These are phyloP conservation scores for Sympetrum striolatum DNA, from an alignment of 2,888 invertebrate species.

Conservation along the genomic window DNA sequence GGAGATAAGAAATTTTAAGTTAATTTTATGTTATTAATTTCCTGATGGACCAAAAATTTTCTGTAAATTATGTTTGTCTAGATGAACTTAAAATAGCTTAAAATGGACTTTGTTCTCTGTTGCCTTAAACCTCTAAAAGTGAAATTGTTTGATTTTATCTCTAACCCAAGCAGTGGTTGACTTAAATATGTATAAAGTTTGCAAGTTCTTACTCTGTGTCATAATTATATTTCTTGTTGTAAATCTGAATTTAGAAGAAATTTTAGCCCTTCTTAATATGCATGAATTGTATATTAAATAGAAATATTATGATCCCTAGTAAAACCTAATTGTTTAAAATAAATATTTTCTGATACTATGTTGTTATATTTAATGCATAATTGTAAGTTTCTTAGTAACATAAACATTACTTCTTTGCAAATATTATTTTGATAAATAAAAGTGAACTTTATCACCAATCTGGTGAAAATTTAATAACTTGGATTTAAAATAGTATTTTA, in stretches of 20 bases:
- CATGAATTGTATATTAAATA: not conserved
- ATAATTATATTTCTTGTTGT: not conserved
- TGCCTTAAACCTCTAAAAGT: not conserved
- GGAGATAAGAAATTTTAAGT: not conserved
- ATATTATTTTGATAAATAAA: not conserved
- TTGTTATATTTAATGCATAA: not conserved
- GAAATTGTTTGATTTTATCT: not conserved
- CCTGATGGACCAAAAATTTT: conserved; percentile 19
- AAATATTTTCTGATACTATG: conserved; percentile 15
- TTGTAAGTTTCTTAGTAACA: not conserved
- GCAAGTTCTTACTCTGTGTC: not conserved
- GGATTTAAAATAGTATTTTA: too few relatives aligned
- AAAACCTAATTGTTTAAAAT: conserved; percentile 20
- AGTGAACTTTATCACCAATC: too few relatives aligned
- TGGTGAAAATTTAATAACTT: too few relatives aligned
- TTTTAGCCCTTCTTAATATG: not conserved
- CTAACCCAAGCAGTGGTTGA: not conserved
- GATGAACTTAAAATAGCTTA: not conserved
- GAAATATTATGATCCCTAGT: not conserved
- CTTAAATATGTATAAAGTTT: not conserved
- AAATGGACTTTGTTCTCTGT: not conserved
- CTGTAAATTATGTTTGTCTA: conserved; percentile 2
- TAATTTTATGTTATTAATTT: conserved; percentile 15
- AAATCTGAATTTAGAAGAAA: not conserved
- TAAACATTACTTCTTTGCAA: not conserved